Base-by-base conservation (phyloP, 2,888 invertebrate species). In the Dynastes tityus region DNA sequence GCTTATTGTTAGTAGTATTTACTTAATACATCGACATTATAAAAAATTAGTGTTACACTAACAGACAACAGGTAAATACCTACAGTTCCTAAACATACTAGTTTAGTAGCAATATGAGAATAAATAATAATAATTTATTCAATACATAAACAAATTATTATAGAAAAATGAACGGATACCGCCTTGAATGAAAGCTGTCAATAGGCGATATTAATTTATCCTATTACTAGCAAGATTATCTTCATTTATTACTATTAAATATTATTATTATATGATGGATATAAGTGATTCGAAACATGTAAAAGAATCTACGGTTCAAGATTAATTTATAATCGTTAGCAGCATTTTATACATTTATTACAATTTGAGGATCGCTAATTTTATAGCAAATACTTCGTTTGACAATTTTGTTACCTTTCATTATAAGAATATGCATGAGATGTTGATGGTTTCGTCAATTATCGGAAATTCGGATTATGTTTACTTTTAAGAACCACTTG, bases 261-360 rank as follows among this genome's bases (percentile, higher is more conserved):
- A n/a, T 37, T 61, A 61, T 61, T 61, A 29, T 61, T 61, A 61
- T 61, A 61, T 61, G 27, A 61, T 61, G 29, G 61, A 29, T 61
- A 61, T 27, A 61, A 61, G 27, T 61, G 61, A 61, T 61, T 61
- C 27, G 29, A 61, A 27, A 9, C 53, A 73, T 61, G 45, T 58
- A 73, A 58, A 73, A 45, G 22, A 73, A 61, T 22, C 5, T 61
- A 61, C 61, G 22, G 27, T 68, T 49, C 27, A 22, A 51, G 13
- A 45, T n/a, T 61, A 73, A 73, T 40, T 73, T 73, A 61, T 58
- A 27, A 49, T 13, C 11, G 68, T 73, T 73, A 73, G 61, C 73
- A 61, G 45, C 13, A 22, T 73, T 71, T 73, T 73, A 61, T 73
- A 73, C 40, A 73, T 73, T 73, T 71, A 71, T 58, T 71, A 71